Conservation (phyloP, 2,113 vertebrate species). For the Pluvianellus socialis region DNA sequence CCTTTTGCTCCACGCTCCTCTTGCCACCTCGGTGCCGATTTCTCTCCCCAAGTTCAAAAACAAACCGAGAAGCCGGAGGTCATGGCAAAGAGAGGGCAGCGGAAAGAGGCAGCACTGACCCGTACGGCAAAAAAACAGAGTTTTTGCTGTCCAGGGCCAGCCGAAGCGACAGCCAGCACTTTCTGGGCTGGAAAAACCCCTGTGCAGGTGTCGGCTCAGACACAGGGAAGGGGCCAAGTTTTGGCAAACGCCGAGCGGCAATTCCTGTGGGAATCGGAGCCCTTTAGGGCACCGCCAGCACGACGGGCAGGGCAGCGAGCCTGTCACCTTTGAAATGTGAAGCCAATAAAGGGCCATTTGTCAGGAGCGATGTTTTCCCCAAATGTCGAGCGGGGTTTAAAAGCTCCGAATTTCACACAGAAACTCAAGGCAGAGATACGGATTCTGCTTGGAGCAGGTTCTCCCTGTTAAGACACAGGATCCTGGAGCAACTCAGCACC, state of each 20-base stretch:
- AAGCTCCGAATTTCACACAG: not conserved
- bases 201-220: not conserved
- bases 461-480: not conserved
- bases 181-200: not conserved
- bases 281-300: not conserved
- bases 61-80: not conserved
- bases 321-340: not conserved
- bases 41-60: not conserved
- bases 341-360: conserved; percentile 42
- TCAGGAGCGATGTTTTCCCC: not conserved
- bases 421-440: accelerated
- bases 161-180: not conserved
- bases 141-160: not conserved
- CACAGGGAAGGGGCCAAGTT: not conserved
- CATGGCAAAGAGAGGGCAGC: not conserved
- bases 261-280: not conserved
- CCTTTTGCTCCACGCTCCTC: not conserved
- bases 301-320: not conserved
- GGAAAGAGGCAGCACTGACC: not conserved
- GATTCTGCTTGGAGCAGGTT: not conserved
- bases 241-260: not conserved
- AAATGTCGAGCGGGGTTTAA: accelerated
- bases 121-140: accelerated
- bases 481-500: not conserved
- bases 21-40: not conserved